Base-by-base conservation (phyloP, 2,888 invertebrate genomes). In the Apamea sordens region DNA sequence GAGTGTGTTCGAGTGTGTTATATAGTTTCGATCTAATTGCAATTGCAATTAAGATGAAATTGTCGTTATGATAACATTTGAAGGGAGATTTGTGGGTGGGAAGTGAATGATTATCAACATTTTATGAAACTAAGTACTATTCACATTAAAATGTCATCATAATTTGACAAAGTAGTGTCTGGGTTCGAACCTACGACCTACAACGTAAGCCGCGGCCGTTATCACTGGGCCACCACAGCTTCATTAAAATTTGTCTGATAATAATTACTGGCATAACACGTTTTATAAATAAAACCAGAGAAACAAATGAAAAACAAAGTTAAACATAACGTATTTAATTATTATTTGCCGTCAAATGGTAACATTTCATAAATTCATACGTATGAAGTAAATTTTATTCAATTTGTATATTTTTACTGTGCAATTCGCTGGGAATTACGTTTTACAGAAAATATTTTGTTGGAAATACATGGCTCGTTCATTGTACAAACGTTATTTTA, bases 341-440 rank as follows among this genome's bases (percentile, higher is more conserved):
- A 44, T 74, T 56, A 65, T 73, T 77, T 50, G 18, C 44, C 41
- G 50, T 63, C 56, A 73, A 73, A 82, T 81, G 72, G 85, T 73
- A 84, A 74, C 61, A 82, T 36, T 72, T 44, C 24, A 56, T 69
- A 84, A 84, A 72, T 77, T 77, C n/a, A 74, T 73, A 72, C 18
- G 24, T n/a, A 61, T 41, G 36, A 24, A 59, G 15, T 68, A 50
- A n/a, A 64, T 68, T 53, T 76, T 56, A 80, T 73, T 83, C 0
- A 28, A 70, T 18, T 11, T 47, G 6, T 44, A 44, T 28, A 69
- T 75, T 65, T 56, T 56, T 36, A 44, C 32, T 1, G 28, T 65
- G 50, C 32, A 36, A 1, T 50, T 44, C 50, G 59, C 63, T 53
- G 28, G 24, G 32, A 32, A 72, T 56, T 61, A 44, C 24, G 10